Base-by-base conservation (phyloP, 2,888 invertebrate species). In the Eupithecia exiguata region DNA sequence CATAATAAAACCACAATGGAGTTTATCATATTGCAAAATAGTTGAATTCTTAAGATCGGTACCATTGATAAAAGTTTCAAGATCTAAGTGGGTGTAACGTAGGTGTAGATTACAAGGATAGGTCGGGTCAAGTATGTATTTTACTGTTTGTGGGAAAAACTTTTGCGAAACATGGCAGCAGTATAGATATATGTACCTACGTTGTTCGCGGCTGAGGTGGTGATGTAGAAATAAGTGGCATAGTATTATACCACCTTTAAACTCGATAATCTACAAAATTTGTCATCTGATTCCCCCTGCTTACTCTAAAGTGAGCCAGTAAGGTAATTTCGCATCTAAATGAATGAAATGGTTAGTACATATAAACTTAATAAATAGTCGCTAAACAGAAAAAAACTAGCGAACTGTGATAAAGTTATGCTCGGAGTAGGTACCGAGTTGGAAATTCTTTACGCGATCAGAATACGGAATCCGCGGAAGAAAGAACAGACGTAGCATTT, bases 11-110 rank as follows among this genome's bases (percentile, higher is more conserved):
- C 53, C 53, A 53, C 53, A 21, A n/a, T 53, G 21, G 21, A 53
- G 53, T 53, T 21, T 21, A n/a, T n/a, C n/a, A n/a, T n/a, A n/a
- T 58, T 58, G 58, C 58, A 58, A 25, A 58, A 58, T 58, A 25
- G 25, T 58, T 25, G 25, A 58, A 58, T 25, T 58, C 58, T 25
- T 14, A 25, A 58, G 58, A 58, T 58, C 25, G 58, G 58, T 21
- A 25, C 10, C 58, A 25, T 58, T 25, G 58, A 58, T 58, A 58
- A 25, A 58, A 58, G 5, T 53, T 21, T 53, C 49, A 53, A 58
- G 25, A 12, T 25, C 21, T 25, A 53, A 53, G 58, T 58, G 58
- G 58, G 58, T 58, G 58, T 25, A 58, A 9, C 58, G 58, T 58
- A 53, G 53, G 53, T 53, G 53, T 21, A 58, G 12, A 58, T 58